phyloP scores from a whole-genome alignment of 2,888 invertebrate genomes.

The Candidula unifasciata region DNA sequence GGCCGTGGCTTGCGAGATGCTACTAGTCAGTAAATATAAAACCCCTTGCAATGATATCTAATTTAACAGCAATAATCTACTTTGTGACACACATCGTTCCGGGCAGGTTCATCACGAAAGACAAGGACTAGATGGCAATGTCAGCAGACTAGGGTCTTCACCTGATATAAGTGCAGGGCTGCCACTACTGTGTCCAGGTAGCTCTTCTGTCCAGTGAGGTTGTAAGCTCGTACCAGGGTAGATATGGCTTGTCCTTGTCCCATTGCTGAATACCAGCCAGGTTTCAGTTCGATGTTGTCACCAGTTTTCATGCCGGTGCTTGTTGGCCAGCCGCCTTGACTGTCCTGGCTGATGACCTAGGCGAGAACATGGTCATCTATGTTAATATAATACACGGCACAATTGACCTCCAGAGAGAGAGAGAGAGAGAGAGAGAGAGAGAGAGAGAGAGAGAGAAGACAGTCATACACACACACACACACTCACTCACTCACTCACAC shows the following conservation, averaged over 20 bases:
- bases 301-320: slow-evolving; percentile 78
- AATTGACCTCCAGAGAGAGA: too few species aligned
- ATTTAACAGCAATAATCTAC: too few species aligned
- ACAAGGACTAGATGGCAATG: background rate
- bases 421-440: too few species aligned
- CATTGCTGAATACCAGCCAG: slow-evolving; percentile 99
- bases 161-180: slow-evolving; percentile 86
- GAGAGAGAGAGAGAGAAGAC: too few species aligned
- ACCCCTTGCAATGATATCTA: too few species aligned
- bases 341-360: slow-evolving; percentile 43
- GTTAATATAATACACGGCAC: background rate
- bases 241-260: slow-evolving; percentile 97
- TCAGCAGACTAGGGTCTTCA: slow-evolving; percentile 37
- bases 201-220: slow-evolving; percentile 82
- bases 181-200: slow-evolving; percentile 90
- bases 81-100: too few species aligned
- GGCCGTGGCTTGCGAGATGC: too few species aligned
- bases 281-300: slow-evolving; percentile 80
- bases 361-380: background rate
- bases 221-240: slow-evolving; percentile 92
- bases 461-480: too few species aligned
- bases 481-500: too few species aligned
- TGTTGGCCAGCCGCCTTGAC: slow-evolving; percentile 42
- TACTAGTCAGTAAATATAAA: too few species aligned
- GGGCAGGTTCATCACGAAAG: too few species aligned